Evolutionary conservation across 2,113 vertebrate species (phyloP).

Genomic region (Willisornis vidua): DNA sequence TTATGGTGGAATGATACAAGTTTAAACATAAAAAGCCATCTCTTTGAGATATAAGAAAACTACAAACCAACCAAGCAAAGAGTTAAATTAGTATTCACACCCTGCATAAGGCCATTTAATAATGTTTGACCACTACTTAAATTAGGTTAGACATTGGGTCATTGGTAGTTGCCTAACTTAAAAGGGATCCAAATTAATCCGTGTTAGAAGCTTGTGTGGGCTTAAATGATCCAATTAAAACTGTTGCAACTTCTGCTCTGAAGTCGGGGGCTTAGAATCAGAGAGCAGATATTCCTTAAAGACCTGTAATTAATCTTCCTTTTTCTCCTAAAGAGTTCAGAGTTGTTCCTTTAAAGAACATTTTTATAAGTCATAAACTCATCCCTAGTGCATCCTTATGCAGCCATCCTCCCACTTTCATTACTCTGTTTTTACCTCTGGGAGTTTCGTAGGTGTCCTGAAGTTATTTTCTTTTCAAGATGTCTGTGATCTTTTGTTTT

Average conservation of each 20-base stretch:
- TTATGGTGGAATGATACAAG: rapidly evolving
- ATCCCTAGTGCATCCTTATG: neutral
- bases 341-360: neutral
- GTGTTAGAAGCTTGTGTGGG: neutral
- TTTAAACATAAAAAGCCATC: neutral
- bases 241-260: neutral
- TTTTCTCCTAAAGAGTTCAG: neutral
- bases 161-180: neutral
- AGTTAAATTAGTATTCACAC: neutral
- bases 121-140: neutral
- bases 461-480: neutral
- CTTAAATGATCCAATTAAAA: constrained; percentile 13
- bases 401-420: neutral
- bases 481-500: neutral
- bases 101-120: neutral
- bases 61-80: neutral
- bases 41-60: neutral
- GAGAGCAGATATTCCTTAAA: neutral
- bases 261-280: neutral
- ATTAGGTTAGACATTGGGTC: neutral
- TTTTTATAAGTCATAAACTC: neutral
- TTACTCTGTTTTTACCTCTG: neutral
- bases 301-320: neutral
- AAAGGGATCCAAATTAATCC: neutral
- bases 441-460: neutral